A percentile compares a stretch with the other conserved stretches of the same genome.
Evolutionary conservation across 2,888 invertebrate genomes (phyloP).

Genomic region (Acleris holmiana): DNA sequence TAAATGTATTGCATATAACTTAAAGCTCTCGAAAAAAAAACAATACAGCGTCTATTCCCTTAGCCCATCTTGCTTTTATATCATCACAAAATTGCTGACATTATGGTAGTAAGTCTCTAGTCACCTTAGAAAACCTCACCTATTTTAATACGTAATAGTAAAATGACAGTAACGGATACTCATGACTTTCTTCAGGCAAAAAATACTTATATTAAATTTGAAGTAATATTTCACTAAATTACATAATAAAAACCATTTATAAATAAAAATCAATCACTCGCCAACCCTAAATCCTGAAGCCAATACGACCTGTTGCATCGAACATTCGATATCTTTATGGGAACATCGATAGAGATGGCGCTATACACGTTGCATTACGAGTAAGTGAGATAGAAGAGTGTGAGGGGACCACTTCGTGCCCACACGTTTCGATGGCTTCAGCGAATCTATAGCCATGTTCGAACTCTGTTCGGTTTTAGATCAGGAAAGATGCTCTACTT

Average conservation of each 20-base stretch:
- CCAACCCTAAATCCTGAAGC: conserved; percentile 73
- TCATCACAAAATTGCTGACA: too few relatives aligned
- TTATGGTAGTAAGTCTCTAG: too few relatives aligned
- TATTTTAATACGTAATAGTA: too few relatives aligned
- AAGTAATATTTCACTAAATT: too few relatives aligned
- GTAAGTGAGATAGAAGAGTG: conserved; percentile 57
- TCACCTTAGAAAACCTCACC: too few relatives aligned
- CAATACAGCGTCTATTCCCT: too few relatives aligned
- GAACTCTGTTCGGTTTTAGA: conserved; percentile 58
- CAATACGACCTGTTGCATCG: conserved; percentile 81
- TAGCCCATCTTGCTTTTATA: too few relatives aligned
- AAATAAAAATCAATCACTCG: conserved; percentile 61
- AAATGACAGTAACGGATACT: too few relatives aligned
- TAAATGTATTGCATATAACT: too few relatives aligned
- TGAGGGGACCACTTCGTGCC: conserved; percentile 73
- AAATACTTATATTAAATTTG: too few relatives aligned
- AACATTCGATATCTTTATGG: conserved; percentile 84
- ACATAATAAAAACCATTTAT: not conserved
- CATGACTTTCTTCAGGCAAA: too few relatives aligned
- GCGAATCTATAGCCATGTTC: conserved; percentile 77
- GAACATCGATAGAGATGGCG: conserved; percentile 55
- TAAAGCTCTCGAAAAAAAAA: too few relatives aligned
- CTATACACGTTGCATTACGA: conserved; percentile 40
- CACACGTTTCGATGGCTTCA: conserved; percentile 79
- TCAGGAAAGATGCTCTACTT: conserved; percentile 60